Evolutionary conservation across 2,888 invertebrate species (phyloP), one percentile per base, ranked within the genome.

Genomic region (Ditylenchus weischeri): DNA sequence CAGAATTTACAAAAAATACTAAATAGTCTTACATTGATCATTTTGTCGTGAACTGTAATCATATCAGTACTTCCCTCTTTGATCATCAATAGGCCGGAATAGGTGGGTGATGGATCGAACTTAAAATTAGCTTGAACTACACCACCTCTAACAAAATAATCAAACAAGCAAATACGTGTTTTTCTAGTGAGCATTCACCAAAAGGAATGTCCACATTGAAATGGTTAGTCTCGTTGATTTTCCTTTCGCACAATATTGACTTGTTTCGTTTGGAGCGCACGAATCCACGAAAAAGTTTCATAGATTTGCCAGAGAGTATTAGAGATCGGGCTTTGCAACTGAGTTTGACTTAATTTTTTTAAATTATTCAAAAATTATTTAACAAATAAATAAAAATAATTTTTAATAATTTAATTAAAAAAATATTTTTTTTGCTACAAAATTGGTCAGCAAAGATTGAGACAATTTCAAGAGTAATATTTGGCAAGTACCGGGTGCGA

Each of bases 61-160:
- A 79, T 64, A 62, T 71, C 75, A 7, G 78, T 79, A 64, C 75
- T 76, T 13, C 78, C 79, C 67, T 79, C 79, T 65, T 79, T 79
- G 47, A 79, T 69, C 65, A 75, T 63, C 21, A 73, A 54, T n/a
- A 65, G 49, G 8, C 73, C 74, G 19, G 58, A 59, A 51, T 66
- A 75, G 35, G 59, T 57, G 57, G 70, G 51, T 23, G 57, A 51
- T 4, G 71, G 62, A 19, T 51, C 50, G 50, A 43, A 23, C 62
- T 65, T 59, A 38, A 59, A 59, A 29, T 59, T n/a, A 61, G 15
- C 15, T 10, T 43, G 13, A 43, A 15, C 13, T 13, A 8, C 18
- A 59, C 15, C 15, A 21, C 2, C 21, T 57, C 6, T 57, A 57
- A 2, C 13, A 19, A 8, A 29, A 66, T 58, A 67, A 68, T 15